phyloP scores from a whole-genome alignment of 2,888 invertebrate species.

The Acleris cristana region DNA sequence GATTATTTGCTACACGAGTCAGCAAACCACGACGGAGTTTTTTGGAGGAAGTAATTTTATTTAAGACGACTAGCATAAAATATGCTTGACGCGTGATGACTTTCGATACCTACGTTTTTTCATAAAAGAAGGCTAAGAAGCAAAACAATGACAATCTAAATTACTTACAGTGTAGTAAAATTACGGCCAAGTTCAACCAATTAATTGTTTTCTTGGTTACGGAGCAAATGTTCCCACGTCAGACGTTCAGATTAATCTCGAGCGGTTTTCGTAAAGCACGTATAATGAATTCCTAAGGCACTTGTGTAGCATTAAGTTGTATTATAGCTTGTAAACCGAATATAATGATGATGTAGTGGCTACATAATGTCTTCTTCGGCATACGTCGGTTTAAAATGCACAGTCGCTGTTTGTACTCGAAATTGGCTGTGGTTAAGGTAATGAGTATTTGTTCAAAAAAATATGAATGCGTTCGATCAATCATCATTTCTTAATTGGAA shows the following conservation, averaged over 20 bases:
- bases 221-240: conserved; percentile 8
- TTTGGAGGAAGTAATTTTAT: background rate
- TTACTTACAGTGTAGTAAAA: too few species aligned
- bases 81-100: too few species aligned
- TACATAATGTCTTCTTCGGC: conserved; percentile 43
- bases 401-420: conserved; percentile 24
- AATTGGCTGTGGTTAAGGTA: conserved; percentile 39
- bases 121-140: too few species aligned
- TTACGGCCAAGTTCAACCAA: too few species aligned
- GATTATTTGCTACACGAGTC: conserved; percentile 3
- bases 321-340: conserved; percentile 41
- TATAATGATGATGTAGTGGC: conserved; percentile 41
- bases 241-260: conserved; percentile 28
- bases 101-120: too few species aligned
- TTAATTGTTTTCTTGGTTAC: conserved; percentile 12
- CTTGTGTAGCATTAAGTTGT: conserved; percentile 33
- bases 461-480: conserved; percentile 37
- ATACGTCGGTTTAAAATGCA: conserved; percentile 31
- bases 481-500: conserved; percentile 42
- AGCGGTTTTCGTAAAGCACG: conserved; percentile 33
- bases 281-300: conserved; percentile 42
- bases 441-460: conserved; percentile 30
- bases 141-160: too few species aligned
- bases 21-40: background rate
- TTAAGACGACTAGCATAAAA: too few species aligned